These are phyloP conservation scores for Drosophila macrospina DNA, from an alignment of 2,888 invertebrate species.

Conservation along the genomic window DNA sequence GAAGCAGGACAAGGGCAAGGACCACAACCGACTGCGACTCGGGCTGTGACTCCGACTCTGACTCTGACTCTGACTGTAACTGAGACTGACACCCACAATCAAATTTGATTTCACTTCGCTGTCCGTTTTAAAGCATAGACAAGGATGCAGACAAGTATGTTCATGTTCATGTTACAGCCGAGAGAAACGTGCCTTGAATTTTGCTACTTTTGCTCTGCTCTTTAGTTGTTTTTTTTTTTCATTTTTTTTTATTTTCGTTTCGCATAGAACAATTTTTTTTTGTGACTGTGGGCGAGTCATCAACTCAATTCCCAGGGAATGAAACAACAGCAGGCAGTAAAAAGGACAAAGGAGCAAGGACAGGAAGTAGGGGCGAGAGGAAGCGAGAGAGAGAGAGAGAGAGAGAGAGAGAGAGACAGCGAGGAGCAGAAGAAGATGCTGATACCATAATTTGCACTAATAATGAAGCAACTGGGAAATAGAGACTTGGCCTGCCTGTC, in stretches of 20 bases:
- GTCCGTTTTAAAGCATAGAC: slow-evolving; percentile 54
- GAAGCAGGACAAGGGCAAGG: neutral
- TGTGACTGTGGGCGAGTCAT: slow-evolving; percentile 53
- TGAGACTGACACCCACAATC: slow-evolving; percentile 45
- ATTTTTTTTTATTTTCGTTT: neutral
- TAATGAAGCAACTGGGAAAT: slow-evolving; percentile 66
- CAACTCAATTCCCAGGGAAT: slow-evolving; percentile 52
- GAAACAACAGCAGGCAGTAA: slow-evolving; percentile 55
- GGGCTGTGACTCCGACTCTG: slow-evolving; percentile 2
- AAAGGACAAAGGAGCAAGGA: slow-evolving; percentile 40
- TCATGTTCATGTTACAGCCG: slow-evolving; percentile 47
- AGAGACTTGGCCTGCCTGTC: slow-evolving; percentile 44
- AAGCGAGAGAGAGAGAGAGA: neutral
- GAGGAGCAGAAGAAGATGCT: slow-evolving; percentile 6
- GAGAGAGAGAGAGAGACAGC: neutral
- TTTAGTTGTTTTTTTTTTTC: slow-evolving; percentile 5
- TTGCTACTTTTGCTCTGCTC: slow-evolving; percentile 11
- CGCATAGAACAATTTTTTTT: slow-evolving; percentile 18
- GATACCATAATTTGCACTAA: slow-evolving; percentile 68
- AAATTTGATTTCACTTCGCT: slow-evolving; percentile 63
- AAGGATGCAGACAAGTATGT: slow-evolving; percentile 31
- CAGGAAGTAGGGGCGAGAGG: neutral
- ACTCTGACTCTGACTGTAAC: slow-evolving; percentile 7
- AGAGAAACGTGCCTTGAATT: slow-evolving; percentile 66
- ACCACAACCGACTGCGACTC: slow-evolving; percentile 7